Conservation (phyloP, 64 coral and sea anemone species). For the Cladopsammia gracilis region DNA sequence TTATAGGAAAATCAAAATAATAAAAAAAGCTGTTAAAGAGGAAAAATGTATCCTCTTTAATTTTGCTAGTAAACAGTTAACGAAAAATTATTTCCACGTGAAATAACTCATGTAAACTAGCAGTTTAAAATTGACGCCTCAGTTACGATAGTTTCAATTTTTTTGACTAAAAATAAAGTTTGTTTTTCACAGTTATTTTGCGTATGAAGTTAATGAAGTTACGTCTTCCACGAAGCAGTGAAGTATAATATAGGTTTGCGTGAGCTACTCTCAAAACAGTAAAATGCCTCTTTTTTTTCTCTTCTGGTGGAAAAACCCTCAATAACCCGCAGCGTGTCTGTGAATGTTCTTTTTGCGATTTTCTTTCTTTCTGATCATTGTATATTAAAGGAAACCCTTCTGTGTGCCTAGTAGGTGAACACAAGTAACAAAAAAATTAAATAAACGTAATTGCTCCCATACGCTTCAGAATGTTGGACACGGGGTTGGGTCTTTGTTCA, state of each 20-base stretch:
- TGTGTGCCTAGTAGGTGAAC: background rate
- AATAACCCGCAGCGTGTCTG: background rate
- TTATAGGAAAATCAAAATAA: too few species aligned
- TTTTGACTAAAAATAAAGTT: too few species aligned
- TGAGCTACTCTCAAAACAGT: background rate
- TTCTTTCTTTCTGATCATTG: background rate
- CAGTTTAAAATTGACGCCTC: too few species aligned
- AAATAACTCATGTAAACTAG: too few species aligned
- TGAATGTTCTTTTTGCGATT: conserved; percentile 5
- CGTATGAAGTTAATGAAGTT: too few species aligned
- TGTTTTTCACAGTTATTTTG: too few species aligned
- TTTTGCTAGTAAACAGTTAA: too few species aligned
- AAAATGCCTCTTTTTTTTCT: background rate
- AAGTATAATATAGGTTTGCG: background rate
- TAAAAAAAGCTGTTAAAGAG: too few species aligned
- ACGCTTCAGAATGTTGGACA: background rate
- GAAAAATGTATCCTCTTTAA: too few species aligned
- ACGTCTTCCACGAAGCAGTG: too few species aligned
- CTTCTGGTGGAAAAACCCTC: background rate
- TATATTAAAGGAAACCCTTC: background rate
- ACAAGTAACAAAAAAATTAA: background rate
- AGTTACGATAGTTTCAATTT: too few species aligned
- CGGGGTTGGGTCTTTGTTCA: background rate
- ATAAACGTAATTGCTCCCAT: background rate
- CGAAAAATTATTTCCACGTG: too few species aligned